Evolutionary conservation across 2,113 vertebrate species (phyloP).

Genomic region (Nothocercus julius): DNA sequence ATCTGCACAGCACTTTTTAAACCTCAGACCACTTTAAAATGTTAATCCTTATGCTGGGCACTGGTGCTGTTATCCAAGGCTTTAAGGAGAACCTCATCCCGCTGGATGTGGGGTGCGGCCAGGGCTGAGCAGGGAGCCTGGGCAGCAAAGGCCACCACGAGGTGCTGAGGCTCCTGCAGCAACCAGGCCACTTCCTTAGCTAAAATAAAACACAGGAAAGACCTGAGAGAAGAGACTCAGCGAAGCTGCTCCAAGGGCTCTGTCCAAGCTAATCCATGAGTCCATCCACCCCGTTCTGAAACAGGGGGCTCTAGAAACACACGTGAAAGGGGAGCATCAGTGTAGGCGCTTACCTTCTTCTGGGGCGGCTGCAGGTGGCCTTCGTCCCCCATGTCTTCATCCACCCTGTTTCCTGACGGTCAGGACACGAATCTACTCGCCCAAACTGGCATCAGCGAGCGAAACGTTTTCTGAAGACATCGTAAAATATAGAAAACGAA

Average conservation of each 20-base stretch:
- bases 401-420: neutral
- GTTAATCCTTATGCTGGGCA: neutral
- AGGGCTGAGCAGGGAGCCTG: neutral
- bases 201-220: neutral
- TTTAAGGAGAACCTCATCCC: neutral
- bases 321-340: rapidly evolving
- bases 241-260: neutral
- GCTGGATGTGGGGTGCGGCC: no score
- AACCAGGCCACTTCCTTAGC: neutral
- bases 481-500: neutral
- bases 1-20: neutral
- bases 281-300: neutral
- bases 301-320: neutral
- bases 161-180: neutral
- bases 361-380: neutral
- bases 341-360: neutral
- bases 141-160: neutral
- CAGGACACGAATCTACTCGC: neutral
- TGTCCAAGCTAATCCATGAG: neutral
- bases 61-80: neutral
- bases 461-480: neutral
- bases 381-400: rapidly evolving
- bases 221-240: neutral
- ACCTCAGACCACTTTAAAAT: neutral
- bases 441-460: rapidly evolving